Evolutionary conservation across 2,797 vertebrate genomes (phyloP), one percentile per base, ranked within the genome.

Genomic region (Melanotaenia boesemani): DNA sequence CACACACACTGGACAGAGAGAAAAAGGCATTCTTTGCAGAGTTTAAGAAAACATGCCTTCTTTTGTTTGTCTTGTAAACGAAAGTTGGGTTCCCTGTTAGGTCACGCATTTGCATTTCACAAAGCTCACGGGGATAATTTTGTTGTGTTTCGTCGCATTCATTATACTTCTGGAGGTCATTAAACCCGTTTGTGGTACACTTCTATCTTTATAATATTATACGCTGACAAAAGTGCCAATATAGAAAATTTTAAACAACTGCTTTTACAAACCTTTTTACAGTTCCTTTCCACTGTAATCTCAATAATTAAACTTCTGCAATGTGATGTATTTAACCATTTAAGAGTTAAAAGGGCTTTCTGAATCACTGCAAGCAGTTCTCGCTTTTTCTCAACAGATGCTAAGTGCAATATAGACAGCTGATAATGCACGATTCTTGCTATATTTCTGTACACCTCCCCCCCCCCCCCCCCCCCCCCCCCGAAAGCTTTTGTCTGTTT

Each of bases 61-160:
- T 88, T 88, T 85, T 94, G 93, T 95, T 95, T 94, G 89, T 79
- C 91, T 81, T 92, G 93, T 92, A 93, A 94, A 94, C 89, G 79
- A 92, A 86, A 63, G 81, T 88, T 26, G 78, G 92, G 88, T 87
- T 91, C 91, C 90, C 91, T 2, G 48, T 86, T 63, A 52, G 89
- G 92, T 88, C 78, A 65, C 13, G 32, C 83, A 77, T 94, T 93
- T 92, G 87, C 91, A 88, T 93, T 92, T 92, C 79, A 91, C 91
- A 88, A 89, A 92, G 80, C 82, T 83, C 65, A 71, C 62, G 59
- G 81, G 85, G 64, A 68, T 89, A 62, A 77, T 77, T 77, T 72
- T 75, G 76, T 67, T 61, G 62, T 32, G 68, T 62, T 70, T 65
- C 64, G 81, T 71, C 3, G 8, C 41, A 60, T 39, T 69, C 71